Evolutionary conservation across 1,140 invertebrate genomes (phyloP).

Genomic region (Hyles vespertilio): DNA sequence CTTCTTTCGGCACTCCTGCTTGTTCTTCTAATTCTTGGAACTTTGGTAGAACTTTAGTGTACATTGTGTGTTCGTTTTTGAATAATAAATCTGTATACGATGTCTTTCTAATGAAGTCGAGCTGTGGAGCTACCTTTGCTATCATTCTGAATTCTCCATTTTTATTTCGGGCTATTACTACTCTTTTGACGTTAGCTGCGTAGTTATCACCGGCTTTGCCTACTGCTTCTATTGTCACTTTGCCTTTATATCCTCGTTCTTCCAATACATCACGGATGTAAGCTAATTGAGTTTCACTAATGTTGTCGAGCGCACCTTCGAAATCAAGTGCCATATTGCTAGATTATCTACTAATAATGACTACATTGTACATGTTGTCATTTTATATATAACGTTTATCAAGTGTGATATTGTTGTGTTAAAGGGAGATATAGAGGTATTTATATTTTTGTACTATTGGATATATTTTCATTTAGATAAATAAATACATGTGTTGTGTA

Average conservation of each 20-base stretch:
- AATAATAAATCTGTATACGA: slow-evolving; percentile 1
- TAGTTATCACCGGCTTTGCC: slow-evolving; percentile 39
- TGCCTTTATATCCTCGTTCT: slow-evolving; percentile 23
- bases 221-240: slow-evolving; percentile 23
- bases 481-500: too few relatives aligned
- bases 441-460: too few relatives aligned
- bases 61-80: slow-evolving; percentile 12
- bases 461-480: too few relatives aligned
- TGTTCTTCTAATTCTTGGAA: slow-evolving; percentile 44
- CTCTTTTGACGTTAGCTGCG: slow-evolving; percentile 23
- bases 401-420: too few relatives aligned
- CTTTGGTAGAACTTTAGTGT: slow-evolving; percentile 41
- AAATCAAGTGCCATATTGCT: slow-evolving; percentile 4
- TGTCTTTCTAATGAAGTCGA: neutral
- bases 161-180: slow-evolving; percentile 16
- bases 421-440: too few relatives aligned
- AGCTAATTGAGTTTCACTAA: slow-evolving; percentile 26
- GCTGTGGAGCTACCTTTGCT: slow-evolving; percentile 8
- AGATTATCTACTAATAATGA: too few relatives aligned
- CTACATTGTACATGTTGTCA: too few relatives aligned
- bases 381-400: too few relatives aligned
- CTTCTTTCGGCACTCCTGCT: slow-evolving; percentile 22
- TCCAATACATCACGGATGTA: slow-evolving; percentile 26
- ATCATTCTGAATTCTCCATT: slow-evolving; percentile 21
- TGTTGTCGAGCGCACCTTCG: slow-evolving; percentile 21